phyloP scores from a whole-genome alignment of 1,140 invertebrate genomes.

The Aphelinus certus region DNA sequence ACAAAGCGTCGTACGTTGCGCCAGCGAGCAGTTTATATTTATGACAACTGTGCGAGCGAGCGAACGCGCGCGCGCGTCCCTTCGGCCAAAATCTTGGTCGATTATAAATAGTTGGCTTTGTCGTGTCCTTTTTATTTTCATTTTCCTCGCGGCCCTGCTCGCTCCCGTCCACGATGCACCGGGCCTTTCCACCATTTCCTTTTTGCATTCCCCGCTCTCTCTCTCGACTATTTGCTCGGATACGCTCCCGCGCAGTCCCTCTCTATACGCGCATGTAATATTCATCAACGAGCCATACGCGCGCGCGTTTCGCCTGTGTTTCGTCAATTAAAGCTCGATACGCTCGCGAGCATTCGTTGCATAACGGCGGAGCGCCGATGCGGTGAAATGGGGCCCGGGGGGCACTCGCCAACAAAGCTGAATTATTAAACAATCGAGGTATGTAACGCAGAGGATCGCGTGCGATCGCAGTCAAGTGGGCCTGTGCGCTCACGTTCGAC shows the following conservation, averaged over 20 bases:
- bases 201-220: slow-evolving; percentile 5
- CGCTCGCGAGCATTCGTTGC: background rate
- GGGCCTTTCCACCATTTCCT: background rate
- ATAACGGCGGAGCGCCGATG: background rate
- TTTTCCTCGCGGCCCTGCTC: slow-evolving; percentile 41
- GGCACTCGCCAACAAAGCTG: too few relatives aligned
- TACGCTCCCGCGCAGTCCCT: background rate
- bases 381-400: too few relatives aligned
- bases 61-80: slow-evolving; percentile 30
- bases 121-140: slow-evolving; percentile 53
- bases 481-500: too few relatives aligned
- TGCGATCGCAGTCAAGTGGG: too few relatives aligned
- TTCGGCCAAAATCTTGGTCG: slow-evolving; percentile 39
- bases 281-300: background rate
- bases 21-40: slow-evolving; percentile 21
- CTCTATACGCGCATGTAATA: background rate
- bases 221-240: background rate
- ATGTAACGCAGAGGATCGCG: too few relatives aligned
- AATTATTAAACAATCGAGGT: too few relatives aligned
- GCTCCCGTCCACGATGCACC: background rate
- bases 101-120: slow-evolving; percentile 65
- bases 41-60: slow-evolving; percentile 17
- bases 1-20: slow-evolving; percentile 29
- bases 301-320: background rate
- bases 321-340: background rate